These are phyloP conservation scores for Meriones psammophilus DNA, from an alignment of 2,797 vertebrate species.

Conservation along the genomic window DNA sequence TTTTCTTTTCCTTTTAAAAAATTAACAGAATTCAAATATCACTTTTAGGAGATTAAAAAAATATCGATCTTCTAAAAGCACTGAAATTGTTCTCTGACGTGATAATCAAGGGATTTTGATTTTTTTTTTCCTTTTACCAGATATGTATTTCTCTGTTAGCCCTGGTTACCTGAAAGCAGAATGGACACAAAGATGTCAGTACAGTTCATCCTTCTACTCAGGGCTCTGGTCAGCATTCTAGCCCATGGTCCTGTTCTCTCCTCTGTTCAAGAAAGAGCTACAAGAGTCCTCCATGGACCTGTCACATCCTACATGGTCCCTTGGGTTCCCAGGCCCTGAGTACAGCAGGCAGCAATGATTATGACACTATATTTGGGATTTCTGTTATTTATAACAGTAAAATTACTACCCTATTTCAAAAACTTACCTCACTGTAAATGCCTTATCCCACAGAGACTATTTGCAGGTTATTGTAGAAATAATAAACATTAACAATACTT, in stretches of 20 bases:
- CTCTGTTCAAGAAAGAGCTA: not conserved
- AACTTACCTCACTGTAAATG: not conserved
- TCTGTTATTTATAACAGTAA: constrained; percentile 27
- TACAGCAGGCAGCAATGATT: not conserved
- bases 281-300: too few relatives aligned
- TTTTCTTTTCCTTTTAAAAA: not conserved
- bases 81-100: not conserved
- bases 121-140: not conserved
- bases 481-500: constrained; percentile 17
- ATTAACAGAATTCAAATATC: not conserved
- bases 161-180: not conserved
- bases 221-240: too few relatives aligned
- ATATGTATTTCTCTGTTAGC: not conserved
- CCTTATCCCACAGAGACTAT: not conserved
- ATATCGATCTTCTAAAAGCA: not conserved
- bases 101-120: not conserved
- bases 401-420: constrained; percentile 16
- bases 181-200: not conserved
- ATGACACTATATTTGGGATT: not conserved
- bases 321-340: not conserved
- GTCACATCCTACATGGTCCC: not conserved
- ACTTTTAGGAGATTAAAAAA: not conserved
- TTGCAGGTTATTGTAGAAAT: not conserved
- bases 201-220: not conserved
- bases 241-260: not conserved